Conservation (phyloP, 2,888 invertebrate genomes). For the Ochropacha duplaris region DNA sequence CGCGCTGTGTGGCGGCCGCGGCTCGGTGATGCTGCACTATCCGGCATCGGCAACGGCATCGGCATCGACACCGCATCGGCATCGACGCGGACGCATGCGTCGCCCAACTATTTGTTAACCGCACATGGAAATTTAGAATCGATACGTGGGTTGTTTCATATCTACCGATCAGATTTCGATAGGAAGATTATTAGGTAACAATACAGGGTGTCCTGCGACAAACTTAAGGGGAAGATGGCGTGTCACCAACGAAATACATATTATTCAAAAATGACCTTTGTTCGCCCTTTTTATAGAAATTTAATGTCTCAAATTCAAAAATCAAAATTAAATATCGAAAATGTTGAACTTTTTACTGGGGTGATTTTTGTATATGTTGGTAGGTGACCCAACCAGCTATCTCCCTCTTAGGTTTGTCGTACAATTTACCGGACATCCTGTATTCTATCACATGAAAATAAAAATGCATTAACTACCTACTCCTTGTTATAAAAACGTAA, state of each 20-base stretch:
- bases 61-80: neutral
- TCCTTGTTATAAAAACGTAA: neutral
- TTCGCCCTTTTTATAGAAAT: too few species aligned
- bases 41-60: neutral
- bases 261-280: too few species aligned
- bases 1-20: conserved; percentile 59
- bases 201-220: too few species aligned
- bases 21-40: conserved; percentile 53
- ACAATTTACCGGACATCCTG: too few species aligned
- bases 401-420: too few species aligned
- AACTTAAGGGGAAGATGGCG: too few species aligned
- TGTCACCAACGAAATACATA: too few species aligned
- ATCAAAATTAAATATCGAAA: too few species aligned
- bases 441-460: neutral
- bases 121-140: conserved; percentile 30
- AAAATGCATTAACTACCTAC: neutral
- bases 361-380: too few species aligned
- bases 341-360: too few species aligned
- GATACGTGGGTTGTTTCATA: conserved; percentile 30
- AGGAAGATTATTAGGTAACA: neutral
- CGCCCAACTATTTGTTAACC: conserved; percentile 12
- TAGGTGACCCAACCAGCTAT: too few species aligned
- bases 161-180: neutral
- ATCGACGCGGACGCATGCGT: conserved; percentile 16
- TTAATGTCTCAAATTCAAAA: too few species aligned